phyloP scores from a whole-genome alignment of 2,888 invertebrate species.

The Phoenoteleia sp. region DNA sequence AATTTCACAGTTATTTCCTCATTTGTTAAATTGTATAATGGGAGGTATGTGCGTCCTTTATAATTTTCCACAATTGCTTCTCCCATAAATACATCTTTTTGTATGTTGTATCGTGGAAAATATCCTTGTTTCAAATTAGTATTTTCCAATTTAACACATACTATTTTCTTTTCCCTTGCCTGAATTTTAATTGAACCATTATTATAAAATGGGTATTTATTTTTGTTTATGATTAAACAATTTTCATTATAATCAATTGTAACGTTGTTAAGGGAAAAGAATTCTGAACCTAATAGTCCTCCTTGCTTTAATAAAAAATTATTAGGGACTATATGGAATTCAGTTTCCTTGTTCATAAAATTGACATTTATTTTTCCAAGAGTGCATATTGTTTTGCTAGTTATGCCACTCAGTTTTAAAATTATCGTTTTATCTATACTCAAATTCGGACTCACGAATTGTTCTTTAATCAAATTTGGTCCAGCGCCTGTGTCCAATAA shows the following conservation, averaged over 20 bases:
- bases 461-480: not conserved
- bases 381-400: not conserved
- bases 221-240: not conserved
- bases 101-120: not conserved
- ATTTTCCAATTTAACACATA: not conserved
- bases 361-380: not conserved
- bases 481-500: not conserved
- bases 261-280: not conserved
- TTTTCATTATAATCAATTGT: not conserved
- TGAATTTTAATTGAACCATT: no score
- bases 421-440: not conserved
- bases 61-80: no score
- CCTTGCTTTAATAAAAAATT: not conserved
- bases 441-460: not conserved
- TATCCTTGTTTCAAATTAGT: not conserved
- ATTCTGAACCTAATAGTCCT: not conserved
- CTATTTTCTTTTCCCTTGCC: constrained; percentile 5
- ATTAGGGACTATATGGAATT: not conserved
- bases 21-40: not conserved
- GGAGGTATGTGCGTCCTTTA: no score
- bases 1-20: not conserved
- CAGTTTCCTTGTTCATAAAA: not conserved
- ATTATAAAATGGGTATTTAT: not conserved
- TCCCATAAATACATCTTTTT: constrained; percentile 3
- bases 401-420: not conserved